phyloP scores from a whole-genome alignment of 2,797 vertebrate genomes.

The Centropyge bicolor region DNA sequence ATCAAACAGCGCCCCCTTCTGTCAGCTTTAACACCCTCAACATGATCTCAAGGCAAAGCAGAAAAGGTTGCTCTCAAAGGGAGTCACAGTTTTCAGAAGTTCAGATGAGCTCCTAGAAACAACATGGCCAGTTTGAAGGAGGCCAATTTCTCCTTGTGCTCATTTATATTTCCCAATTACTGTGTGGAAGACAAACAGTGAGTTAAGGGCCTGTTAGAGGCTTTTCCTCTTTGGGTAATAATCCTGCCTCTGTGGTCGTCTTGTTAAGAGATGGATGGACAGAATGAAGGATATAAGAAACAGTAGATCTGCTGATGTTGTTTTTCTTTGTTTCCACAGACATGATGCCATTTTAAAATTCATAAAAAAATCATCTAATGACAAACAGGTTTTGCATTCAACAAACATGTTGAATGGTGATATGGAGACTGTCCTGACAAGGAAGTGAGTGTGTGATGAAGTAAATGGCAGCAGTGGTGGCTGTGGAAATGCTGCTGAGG shows the following conservation, averaged over 20 bases:
- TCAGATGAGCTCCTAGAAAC: not conserved
- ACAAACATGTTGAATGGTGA: too few relatives aligned
- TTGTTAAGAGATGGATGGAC: not conserved
- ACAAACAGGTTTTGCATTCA: too few relatives aligned
- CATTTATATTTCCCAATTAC: constrained; percentile 14
- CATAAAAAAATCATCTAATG: too few relatives aligned
- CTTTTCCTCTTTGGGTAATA: not conserved
- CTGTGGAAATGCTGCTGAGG: too few relatives aligned
- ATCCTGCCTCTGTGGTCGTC: not conserved
- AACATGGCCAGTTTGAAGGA: not conserved
- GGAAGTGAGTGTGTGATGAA: too few relatives aligned
- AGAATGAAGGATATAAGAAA: not conserved
- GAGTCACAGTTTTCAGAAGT: not conserved
- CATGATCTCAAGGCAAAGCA: not conserved
- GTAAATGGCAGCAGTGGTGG: too few relatives aligned
- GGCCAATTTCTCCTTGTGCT: not conserved
- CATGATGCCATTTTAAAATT: not conserved
- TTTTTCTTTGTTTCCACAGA: not conserved
- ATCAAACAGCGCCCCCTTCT: constrained; percentile 41
- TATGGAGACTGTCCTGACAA: too few relatives aligned
- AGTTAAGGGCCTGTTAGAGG: constrained; percentile 34
- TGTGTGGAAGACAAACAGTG: not conserved
- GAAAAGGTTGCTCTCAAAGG: not conserved
- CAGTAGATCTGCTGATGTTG: not conserved
- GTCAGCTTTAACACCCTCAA: not conserved